Percentiles rank a stretch among this genome's conserved stretches.
Conservation (phyloP, 2,113 vertebrate genomes). For the Thalassarche chlororhynchos region DNA sequence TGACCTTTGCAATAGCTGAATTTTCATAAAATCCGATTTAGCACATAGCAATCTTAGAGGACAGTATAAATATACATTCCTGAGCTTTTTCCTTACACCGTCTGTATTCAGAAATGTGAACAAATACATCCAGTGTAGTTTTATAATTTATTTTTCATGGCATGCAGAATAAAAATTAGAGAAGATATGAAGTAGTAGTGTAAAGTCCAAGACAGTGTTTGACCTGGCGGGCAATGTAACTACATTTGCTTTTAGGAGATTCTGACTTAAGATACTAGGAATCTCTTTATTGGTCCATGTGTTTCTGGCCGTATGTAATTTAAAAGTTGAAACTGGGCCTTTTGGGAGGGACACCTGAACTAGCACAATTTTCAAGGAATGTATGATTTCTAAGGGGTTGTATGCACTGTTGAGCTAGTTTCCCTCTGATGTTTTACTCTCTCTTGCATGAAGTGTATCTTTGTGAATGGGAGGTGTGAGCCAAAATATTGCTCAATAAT, state of each 20-base stretch:
- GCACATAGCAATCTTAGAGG: neutral
- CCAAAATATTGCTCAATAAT: slow-evolving; percentile 3
- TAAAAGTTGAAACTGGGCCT: neutral
- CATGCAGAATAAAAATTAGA: neutral
- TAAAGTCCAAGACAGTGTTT: neutral
- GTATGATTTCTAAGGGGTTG: neutral
- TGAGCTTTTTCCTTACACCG: neutral
- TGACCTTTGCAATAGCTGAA: neutral
- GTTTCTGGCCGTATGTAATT: neutral
- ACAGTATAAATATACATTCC: neutral
- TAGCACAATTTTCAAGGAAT: neutral
- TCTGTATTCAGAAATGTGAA: neutral
- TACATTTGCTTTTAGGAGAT: neutral
- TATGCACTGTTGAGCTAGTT: neutral
- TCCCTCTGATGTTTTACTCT: neutral
- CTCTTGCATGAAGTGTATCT: neutral
- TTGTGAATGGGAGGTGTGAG: neutral
- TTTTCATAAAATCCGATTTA: neutral
- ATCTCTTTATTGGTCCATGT: neutral
- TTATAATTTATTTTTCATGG: neutral
- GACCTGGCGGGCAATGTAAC: neutral
- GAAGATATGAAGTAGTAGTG: neutral
- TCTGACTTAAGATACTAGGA: neutral
- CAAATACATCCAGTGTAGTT: neutral
- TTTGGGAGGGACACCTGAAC: neutral